Base-by-base conservation (phyloP, 2,113 vertebrate genomes). In the Stictonetta naevosa region DNA sequence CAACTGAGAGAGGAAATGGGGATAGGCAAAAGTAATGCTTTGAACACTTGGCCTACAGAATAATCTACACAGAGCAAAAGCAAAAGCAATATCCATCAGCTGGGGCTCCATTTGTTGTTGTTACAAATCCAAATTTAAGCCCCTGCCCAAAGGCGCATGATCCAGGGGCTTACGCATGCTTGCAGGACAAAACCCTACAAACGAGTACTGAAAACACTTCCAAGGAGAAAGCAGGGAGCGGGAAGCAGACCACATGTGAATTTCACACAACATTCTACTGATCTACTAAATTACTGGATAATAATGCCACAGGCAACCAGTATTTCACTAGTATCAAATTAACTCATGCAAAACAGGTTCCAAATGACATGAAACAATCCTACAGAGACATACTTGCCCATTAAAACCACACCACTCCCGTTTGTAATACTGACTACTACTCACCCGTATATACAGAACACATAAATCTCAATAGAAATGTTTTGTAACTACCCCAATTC, bases 151-250 rank as follows among this genome's bases (percentile, higher is more conserved):
- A 52, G 15, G 40, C 38, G 76, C 19, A 48, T 38, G 53, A 93
- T 34, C 13, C 38, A 48, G 34, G 31, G 44, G 44, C 55, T 73
- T n/a, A 63, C 3, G 73, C 3, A 17, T 0, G 0, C 58, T 66
- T 76, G 15, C 58, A 53, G 29, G 26, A 91, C n/a, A 83, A 82
- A 90, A 60, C 29, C 11, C 55, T 69, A 7, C 25, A 75, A 68
- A 8, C 33, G n/a, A 56, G 42, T 14, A 48, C 18, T 46, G 81
- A 38, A 77, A 66, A 34, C 12, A 75, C 34, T 77, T 60, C 25
- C 12, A 80, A 48, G 38, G 3, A 17, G 75, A 59, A 82, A 34
- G 9, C 0, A 0, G 16, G 34, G 22, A 53, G 17, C 3, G 3
- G 12, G 13, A 75, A 46, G 31, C 7, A 85, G 10, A 52, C 14